Percentiles rank a stretch among this genome's conserved stretches.
Evolutionary conservation across 2,888 invertebrate genomes (phyloP).

Genomic region (Apamea crenata): DNA sequence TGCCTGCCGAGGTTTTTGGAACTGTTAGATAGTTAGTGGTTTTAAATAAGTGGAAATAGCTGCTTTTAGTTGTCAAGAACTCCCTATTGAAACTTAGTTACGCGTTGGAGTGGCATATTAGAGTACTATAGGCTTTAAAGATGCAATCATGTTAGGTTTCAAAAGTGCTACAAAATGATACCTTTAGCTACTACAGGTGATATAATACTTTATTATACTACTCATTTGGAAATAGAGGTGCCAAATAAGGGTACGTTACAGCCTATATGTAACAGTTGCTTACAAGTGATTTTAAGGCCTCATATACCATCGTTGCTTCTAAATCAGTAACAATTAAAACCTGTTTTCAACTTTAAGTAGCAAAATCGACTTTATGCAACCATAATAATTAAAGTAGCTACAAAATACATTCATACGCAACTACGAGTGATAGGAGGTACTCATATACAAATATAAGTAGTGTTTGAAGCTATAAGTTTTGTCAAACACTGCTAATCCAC

Average conservation of each 20-base stretch:
- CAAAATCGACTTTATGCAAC: constrained; percentile 3
- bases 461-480: neutral
- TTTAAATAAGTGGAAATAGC: no score
- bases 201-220: neutral
- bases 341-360: constrained; percentile 6
- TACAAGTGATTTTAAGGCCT: no score
- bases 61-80: no score
- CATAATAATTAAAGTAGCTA: neutral
- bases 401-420: neutral
- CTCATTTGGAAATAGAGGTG: neutral
- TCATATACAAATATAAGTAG: neutral
- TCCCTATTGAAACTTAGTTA: no score
- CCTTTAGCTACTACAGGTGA: no score
- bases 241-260: neutral
- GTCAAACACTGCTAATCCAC: neutral
- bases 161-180: neutral
- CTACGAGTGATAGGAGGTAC: no score
- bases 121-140: no score
- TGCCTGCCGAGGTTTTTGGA: no score
- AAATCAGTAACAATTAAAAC: neutral
- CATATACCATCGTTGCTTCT: no score
- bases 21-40: no score
- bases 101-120: no score
- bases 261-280: neutral
- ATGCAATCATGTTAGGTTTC: no score